Evolutionary conservation across 2,797 vertebrate species (phyloP), one percentile per base, ranked within the genome.

Genomic region (Lepidocolaptes lacrymiger): DNA sequence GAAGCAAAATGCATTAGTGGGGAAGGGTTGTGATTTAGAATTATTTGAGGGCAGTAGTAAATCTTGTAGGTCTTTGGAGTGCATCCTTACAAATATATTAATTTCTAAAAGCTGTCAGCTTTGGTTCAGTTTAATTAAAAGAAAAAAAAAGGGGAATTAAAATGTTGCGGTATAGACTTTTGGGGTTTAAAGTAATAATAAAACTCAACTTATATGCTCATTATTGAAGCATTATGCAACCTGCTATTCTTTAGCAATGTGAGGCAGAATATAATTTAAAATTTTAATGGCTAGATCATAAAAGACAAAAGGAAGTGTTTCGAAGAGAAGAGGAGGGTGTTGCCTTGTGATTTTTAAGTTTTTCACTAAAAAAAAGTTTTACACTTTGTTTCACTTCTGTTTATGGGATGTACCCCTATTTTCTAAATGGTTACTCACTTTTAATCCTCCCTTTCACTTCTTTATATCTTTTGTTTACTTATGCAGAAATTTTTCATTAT

Each of bases 391-490:
- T 66, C 71, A 21, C 59, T 91, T 69, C 26, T 76, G 7, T 90
- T 97, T 93, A 84, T 74, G 87, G 11, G 51, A n/a, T 73, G 54
- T 64, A 54, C 7, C 36, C 80, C 6, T 41, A 32, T 91, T 92
- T 94, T 77, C 51, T 61, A 63, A 92, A 39, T 4, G 17, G 12
- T 32, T 49, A 27, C 28, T 92, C 88, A 74, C 1, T 61, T 92
- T 82, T 96, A 64, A 87, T 85, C 59, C 34, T 81, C 22, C 48
- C 21, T 86, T 87, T 90, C n/a, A 23, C 67, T 89, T 77, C 37
- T 91, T 86, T 72, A 89, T 54, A 27, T 14, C 44, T 93, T 91
- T 92, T 55, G 62, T 92, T 96, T 91, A 54, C 8, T 92, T 64
- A 71, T 3, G 20, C 16, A 84, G 7, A 24, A 62, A 41, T 56